Base-by-base conservation (phyloP, 2,113 vertebrate species). In the Dendrocopos noguchii region DNA sequence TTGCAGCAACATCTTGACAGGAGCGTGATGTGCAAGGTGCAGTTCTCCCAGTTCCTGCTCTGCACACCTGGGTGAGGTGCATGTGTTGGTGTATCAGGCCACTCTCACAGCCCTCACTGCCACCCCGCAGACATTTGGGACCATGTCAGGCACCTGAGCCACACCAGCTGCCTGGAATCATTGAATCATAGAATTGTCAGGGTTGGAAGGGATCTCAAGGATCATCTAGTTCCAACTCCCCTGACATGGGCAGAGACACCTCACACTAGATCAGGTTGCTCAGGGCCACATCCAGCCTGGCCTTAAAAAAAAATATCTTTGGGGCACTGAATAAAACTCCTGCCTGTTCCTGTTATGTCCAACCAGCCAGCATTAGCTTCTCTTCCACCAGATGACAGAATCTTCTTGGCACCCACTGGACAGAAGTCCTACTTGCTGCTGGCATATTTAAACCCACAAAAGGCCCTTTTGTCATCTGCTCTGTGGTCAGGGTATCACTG, bases 141-240 rank as follows among this genome's bases (percentile, higher is more conserved):
- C 10, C 5, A n/a, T 21, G 7, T 12, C 46, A 47, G 68, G 46
- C 75, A 55, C 19, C 55, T 33, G 31, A 90, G 17, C 33, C 24
- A 7, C 1, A 3, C 15, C 3, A 4, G 10, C 4, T 1, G 1
- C 27, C 52, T 2, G 1, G 5, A 18, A 17, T 44, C 42, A 44
- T 42, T 15, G 42, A 42, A 42, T 42, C 42, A 42, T 44, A 44
- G 42, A 44, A 44, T 15, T 44, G 42, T 44, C 15, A 44, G 42
- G 42, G 42, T 44, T 44, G 42, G 42, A 44, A 44, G 15, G 42
- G 15, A 44, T 15, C 42, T 44, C 42, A 44, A 44, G 42, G 15
- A 44, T 44, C 42, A 44, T 15, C 42, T 44, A 15, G 42, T 44
- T 44, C 42, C 42, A 44, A 44, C 15, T 5, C 15, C 42, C 42